These are phyloP conservation scores for Pogonomyrmex barbatus DNA, from an alignment of 1,140 invertebrate genomes.

Conservation along the genomic window DNA sequence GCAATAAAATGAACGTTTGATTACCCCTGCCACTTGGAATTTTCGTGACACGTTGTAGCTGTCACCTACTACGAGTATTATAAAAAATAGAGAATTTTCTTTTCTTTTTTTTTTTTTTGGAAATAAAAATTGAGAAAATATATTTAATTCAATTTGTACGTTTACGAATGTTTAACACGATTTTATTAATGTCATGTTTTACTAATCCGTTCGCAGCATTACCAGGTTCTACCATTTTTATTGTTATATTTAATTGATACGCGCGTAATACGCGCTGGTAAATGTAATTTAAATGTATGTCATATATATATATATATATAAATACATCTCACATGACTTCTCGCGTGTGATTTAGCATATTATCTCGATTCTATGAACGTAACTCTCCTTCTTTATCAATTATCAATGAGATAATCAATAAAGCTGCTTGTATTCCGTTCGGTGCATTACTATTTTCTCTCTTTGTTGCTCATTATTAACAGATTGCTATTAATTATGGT, in stretches of 20 bases:
- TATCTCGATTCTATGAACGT: constrained; percentile 11
- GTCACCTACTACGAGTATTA: neutral
- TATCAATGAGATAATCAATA: constrained; percentile 51
- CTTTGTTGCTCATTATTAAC: constrained; percentile 62
- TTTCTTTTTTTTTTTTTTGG: too few species aligned
- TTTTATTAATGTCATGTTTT: neutral
- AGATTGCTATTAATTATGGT: constrained; percentile 62
- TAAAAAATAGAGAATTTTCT: neutral
- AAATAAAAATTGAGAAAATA: neutral
- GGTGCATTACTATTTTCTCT: constrained; percentile 50
- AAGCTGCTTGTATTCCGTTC: constrained; percentile 12
- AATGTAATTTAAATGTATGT: constrained; percentile 3
- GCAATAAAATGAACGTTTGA: constrained; percentile 20
- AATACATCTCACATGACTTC: neutral
- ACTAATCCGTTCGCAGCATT: neutral
- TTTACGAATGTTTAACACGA: neutral
- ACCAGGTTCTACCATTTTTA: neutral
- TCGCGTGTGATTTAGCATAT: constrained; percentile 34
- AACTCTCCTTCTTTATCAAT: constrained; percentile 16
- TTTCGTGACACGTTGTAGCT: constrained; percentile 13
- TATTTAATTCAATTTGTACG: neutral
- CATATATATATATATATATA: neutral
- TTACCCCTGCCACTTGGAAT: constrained; percentile 13
- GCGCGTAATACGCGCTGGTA: neutral
- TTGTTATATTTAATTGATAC: neutral